phyloP scores from a whole-genome alignment of 2,888 invertebrate species.

The Conomelus anceps region DNA sequence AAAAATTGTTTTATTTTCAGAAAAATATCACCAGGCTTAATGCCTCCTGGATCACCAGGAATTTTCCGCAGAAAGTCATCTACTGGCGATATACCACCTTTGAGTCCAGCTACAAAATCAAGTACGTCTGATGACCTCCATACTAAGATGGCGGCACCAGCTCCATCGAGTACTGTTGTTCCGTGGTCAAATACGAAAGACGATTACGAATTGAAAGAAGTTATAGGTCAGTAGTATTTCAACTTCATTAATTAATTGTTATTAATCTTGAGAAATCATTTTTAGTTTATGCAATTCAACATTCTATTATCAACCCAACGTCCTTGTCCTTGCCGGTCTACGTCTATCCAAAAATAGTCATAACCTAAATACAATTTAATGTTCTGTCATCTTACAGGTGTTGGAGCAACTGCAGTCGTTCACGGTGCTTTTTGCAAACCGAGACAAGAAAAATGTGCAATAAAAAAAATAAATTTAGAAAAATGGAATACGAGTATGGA shows the following conservation, averaged over 20 bases:
- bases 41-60: conserved; percentile 55
- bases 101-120: conserved; percentile 18
- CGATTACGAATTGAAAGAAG: conserved; percentile 87
- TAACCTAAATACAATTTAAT: conserved; percentile 8
- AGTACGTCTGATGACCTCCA: conserved; percentile 22
- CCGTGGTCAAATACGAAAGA: conserved; percentile 86
- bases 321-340: conserved; percentile 8
- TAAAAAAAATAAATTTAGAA: conserved; percentile 96
- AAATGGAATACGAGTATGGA: conserved; percentile 99
- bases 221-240: conserved; percentile 66
- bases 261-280: background rate
- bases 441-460: conserved; percentile 90
- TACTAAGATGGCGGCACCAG: conserved; percentile 31
- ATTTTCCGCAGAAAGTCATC: conserved; percentile 52
- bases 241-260: background rate
- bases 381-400: conserved; percentile 52
- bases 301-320: background rate
- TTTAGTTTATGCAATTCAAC: background rate
- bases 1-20: conserved; percentile 40
- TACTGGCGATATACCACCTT: conserved; percentile 24
- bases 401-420: conserved; percentile 93
- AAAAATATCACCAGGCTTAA: conserved; percentile 54
- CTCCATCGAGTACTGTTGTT: conserved; percentile 38
- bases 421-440: conserved; percentile 89
- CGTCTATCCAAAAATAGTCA: conserved; percentile 7